These are phyloP conservation scores for Ceyx margarethae DNA, from an alignment of 2,113 vertebrate genomes.

Conservation along the genomic window DNA sequence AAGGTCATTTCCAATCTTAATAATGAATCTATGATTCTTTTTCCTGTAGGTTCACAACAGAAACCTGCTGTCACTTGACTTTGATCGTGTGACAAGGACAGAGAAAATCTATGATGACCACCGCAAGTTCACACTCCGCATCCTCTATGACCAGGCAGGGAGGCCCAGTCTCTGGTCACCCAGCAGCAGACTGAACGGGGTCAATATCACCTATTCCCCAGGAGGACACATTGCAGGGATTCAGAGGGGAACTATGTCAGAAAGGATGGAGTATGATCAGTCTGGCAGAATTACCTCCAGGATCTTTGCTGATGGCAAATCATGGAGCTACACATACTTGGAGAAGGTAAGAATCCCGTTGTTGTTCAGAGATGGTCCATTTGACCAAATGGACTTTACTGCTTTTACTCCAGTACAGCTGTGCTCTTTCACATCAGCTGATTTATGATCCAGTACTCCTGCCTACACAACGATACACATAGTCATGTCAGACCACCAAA, in stretches of 20 bases:
- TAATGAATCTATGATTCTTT: neutral
- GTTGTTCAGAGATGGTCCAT: neutral
- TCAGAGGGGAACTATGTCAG: slow-evolving; percentile 96
- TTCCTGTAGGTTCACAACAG: slow-evolving; percentile 90
- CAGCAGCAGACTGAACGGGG: slow-evolving; percentile 92
- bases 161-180: slow-evolving; percentile 96
- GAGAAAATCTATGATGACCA: slow-evolving; percentile 99
- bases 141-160: slow-evolving; percentile 92
- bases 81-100: slow-evolving; percentile 96
- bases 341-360: slow-evolving; percentile 79
- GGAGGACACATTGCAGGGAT: slow-evolving; percentile 92
- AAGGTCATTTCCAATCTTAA: too few relatives aligned
- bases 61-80: slow-evolving; percentile 94
- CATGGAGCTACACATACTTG: slow-evolving; percentile 96
- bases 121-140: slow-evolving; percentile 94
- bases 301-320: slow-evolving; percentile 96
- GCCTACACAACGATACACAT: neutral
- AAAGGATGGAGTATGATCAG: slow-evolving; percentile 96
- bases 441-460: neutral
- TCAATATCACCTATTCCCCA: slow-evolving; percentile 93
- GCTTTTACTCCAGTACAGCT: neutral
- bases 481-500: neutral
- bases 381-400: neutral
- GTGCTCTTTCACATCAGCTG: neutral
- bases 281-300: slow-evolving; percentile 90